Percentiles rank a stretch among this genome's conserved stretches.
phyloP scores from a whole-genome alignment of 2,888 invertebrate species.

The Prosapia bicincta region DNA sequence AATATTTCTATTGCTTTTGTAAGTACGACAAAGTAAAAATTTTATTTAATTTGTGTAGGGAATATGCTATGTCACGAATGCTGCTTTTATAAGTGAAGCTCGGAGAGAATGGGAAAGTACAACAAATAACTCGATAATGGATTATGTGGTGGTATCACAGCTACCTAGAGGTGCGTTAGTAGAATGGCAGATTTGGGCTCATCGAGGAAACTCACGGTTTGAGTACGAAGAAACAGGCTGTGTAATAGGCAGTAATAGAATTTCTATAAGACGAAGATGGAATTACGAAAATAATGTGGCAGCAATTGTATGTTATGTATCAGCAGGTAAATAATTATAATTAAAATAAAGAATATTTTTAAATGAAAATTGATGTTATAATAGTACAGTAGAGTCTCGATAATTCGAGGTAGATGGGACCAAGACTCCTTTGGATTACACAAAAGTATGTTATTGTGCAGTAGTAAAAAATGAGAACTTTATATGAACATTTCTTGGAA shows the following conservation, averaged over 20 bases:
- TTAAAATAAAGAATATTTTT: too few relatives aligned
- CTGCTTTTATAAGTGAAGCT: constrained; percentile 66
- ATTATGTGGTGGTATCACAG: constrained; percentile 78
- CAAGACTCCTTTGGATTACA: too few relatives aligned
- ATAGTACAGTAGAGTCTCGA: too few relatives aligned
- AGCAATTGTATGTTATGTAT: constrained; percentile 79
- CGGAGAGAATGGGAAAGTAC: constrained; percentile 77
- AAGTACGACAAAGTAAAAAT: too few relatives aligned
- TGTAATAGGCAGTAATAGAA: constrained; percentile 74
- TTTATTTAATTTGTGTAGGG: too few relatives aligned
- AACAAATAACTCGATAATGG: constrained; percentile 82
- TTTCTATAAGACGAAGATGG: constrained; percentile 80
- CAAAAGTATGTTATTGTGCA: too few relatives aligned
- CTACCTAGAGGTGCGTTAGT: constrained; percentile 77
- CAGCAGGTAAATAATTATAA: constrained; percentile 59
- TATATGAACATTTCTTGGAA: too few relatives aligned
- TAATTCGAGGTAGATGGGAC: too few relatives aligned
- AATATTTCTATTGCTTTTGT: too few relatives aligned
- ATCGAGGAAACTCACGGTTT: constrained; percentile 80
- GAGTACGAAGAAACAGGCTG: constrained; percentile 92
- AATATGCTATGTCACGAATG: constrained; percentile 81
- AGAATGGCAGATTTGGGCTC: constrained; percentile 94
- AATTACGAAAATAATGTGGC: constrained; percentile 86
- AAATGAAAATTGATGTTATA: too few relatives aligned
- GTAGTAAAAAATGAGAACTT: too few relatives aligned